Base-by-base conservation (phyloP, 2,113 vertebrate genomes). In the Zosterops borbonicus region DNA sequence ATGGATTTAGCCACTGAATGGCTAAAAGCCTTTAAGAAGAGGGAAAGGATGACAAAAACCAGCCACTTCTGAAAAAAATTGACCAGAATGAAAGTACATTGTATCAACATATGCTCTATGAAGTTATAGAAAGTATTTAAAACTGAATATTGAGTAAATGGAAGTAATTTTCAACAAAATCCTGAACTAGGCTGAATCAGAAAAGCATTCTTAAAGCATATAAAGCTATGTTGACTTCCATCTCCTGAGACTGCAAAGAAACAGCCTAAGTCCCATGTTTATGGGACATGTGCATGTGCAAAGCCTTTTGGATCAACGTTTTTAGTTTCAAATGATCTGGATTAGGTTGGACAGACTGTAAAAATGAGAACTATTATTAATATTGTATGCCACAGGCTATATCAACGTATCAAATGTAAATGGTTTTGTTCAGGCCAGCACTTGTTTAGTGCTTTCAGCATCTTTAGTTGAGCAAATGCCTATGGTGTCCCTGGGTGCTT, bases 281-380 rank as follows among this genome's bases (percentile, higher is more conserved):
- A 64, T 23, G 19, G 41, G 19, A 75, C 24, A 39, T 5, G 35
- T 24, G 15, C 50, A 65, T 10, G 2, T 5, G 4, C 33, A 74
- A 69, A 90, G 50, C 39, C 77, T 91, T 95, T 85, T 73, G 52
- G 74, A 91, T 77, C 24, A 28, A 56, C 17, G 2, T n/a, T 78
- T 87, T 93, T 31, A 67, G n/a, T 80, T 95, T 87, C 41, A 95
- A 59, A 65, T 83, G 0, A 88, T 76, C 63, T 85, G 67, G 27
- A 91, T 83, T 73, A 67, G 69, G 33, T 70, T 65, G 91, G 53
- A 76, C 37, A 68, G 65, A 92, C n/a, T 85, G 78, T 55, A 79
- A 94, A 91, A 90, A 65, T 23, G 23, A 85, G 47, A 91, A 70
- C 33, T 67, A 10, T 58, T 91, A 83, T 76, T 79, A 92, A 90